Conservation (phyloP, 1,140 invertebrate species). For the Kradibia gibbosae region DNA sequence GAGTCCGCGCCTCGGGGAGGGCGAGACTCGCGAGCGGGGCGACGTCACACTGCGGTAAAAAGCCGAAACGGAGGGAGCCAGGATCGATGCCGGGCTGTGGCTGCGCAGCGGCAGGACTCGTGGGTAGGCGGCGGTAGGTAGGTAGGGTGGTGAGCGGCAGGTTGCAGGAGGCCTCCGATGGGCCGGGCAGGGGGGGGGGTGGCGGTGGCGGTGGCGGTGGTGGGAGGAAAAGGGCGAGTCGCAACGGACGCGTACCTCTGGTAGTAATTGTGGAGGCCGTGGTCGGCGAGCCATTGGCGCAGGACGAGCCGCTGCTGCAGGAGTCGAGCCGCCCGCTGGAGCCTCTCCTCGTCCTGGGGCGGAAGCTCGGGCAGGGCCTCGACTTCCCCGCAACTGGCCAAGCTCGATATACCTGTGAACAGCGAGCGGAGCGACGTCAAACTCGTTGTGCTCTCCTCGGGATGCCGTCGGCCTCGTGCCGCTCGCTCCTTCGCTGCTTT, state of each 20-base stretch:
- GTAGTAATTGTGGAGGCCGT: conserved; percentile 83
- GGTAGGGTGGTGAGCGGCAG: background rate
- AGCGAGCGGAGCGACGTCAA: background rate
- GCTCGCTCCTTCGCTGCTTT: background rate
- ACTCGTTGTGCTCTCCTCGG: background rate
- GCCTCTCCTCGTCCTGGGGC: conserved; percentile 83
- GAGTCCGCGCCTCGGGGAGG: background rate
- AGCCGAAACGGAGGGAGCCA: background rate
- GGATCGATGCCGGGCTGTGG: background rate
- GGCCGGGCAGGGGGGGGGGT: background rate
- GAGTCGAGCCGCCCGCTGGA: conserved; percentile 82
- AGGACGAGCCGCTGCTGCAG: conserved; percentile 86
- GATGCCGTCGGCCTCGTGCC: background rate
- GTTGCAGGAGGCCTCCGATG: background rate
- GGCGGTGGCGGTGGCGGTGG: background rate
- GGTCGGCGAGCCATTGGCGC: conserved; percentile 84
- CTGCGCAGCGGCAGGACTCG: background rate
- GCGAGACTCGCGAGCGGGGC: too few species aligned
- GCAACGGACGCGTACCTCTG: conserved; percentile 74
- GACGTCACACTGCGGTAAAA: background rate
- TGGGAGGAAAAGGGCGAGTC: background rate
- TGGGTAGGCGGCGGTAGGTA: background rate
- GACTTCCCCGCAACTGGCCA: conserved; percentile 82
- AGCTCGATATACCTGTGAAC: conserved; percentile 83
- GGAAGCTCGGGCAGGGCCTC: conserved; percentile 83